phyloP scores from a whole-genome alignment of 2,888 invertebrate genomes.

The Drosophila dives region DNA sequence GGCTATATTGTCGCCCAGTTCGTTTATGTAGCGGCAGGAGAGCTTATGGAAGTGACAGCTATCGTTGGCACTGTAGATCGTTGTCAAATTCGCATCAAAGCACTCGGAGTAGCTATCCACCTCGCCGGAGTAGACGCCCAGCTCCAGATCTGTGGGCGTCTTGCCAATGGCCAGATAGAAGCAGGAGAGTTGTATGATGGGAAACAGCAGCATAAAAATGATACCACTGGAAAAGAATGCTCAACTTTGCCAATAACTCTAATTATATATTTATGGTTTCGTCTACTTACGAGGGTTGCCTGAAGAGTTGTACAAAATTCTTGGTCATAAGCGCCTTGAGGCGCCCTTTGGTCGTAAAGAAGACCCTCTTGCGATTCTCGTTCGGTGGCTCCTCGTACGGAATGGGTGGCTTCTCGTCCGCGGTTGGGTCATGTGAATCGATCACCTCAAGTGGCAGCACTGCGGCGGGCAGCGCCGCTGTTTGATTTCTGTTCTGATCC shows the following conservation, averaged over 20 bases:
- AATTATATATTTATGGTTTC: rapidly evolving
- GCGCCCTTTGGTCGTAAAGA: constrained; percentile 85
- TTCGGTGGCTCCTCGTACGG: constrained; percentile 57
- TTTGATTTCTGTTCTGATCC: constrained; percentile 52
- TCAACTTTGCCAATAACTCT: neutral
- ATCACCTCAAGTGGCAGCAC: constrained; percentile 76
- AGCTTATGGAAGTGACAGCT: constrained; percentile 86
- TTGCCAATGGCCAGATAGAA: constrained; percentile 93
- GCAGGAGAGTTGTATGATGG: constrained; percentile 91
- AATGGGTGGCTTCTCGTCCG: constrained; percentile 65
- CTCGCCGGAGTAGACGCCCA: constrained; percentile 94
- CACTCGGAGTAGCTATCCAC: constrained; percentile 85
- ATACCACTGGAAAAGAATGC: constrained; percentile 88
- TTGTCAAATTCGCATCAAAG: constrained; percentile 82
- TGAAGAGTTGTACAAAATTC: constrained; percentile 89
- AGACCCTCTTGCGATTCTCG: constrained; percentile 76
- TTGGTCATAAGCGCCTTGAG: constrained; percentile 89
- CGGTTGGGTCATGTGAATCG: constrained; percentile 68
- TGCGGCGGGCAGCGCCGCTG: constrained; percentile 56
- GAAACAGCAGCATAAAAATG: constrained; percentile 92
- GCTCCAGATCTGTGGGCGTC: constrained; percentile 89
- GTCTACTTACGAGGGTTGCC: constrained; percentile 89
- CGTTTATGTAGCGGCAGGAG: constrained; percentile 88
- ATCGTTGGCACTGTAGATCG: constrained; percentile 83
- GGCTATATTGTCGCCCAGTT: constrained; percentile 87